A percentile compares a stretch with the other conserved stretches of the same genome.
Evolutionary conservation across 2,797 vertebrate species (phyloP).

Genomic region (Esox masquinongy): DNA sequence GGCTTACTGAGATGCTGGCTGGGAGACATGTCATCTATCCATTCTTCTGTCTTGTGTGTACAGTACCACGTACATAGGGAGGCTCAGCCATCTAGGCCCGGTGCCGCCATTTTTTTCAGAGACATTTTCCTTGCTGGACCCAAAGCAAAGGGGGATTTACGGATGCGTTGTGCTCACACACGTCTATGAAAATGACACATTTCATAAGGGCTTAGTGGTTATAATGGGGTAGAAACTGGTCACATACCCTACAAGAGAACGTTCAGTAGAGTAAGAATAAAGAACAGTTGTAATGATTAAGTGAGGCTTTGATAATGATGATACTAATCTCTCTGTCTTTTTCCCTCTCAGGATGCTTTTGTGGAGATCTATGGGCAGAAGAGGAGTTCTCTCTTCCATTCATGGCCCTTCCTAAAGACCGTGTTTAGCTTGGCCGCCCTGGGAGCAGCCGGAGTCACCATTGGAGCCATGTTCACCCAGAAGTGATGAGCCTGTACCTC

Average conservation of each 20-base stretch:
- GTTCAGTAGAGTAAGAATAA: neutral
- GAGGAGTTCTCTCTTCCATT: constrained; percentile 77
- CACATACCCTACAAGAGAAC: neutral
- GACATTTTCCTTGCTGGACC: neutral
- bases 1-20: neutral
- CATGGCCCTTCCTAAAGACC: constrained; percentile 87
- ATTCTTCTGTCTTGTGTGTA: constrained; percentile 15
- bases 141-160: neutral
- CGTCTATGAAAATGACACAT: neutral
- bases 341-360: constrained; percentile 81
- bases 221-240: neutral
- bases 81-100: neutral
- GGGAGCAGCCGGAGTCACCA: constrained; percentile 86
- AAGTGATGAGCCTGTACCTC: constrained; percentile 71
- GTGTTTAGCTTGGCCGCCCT: constrained; percentile 84
- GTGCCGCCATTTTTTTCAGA: neutral
- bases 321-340: neutral
- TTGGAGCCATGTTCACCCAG: constrained; percentile 86
- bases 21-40: neutral
- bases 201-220: neutral
- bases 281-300: neutral
- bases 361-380: constrained; percentile 84
- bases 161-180: neutral
- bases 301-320: neutral
- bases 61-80: constrained; percentile 28